These are phyloP conservation scores for Lycorma delicatula DNA, from an alignment of 1,140 invertebrate genomes.

Conservation along the genomic window DNA sequence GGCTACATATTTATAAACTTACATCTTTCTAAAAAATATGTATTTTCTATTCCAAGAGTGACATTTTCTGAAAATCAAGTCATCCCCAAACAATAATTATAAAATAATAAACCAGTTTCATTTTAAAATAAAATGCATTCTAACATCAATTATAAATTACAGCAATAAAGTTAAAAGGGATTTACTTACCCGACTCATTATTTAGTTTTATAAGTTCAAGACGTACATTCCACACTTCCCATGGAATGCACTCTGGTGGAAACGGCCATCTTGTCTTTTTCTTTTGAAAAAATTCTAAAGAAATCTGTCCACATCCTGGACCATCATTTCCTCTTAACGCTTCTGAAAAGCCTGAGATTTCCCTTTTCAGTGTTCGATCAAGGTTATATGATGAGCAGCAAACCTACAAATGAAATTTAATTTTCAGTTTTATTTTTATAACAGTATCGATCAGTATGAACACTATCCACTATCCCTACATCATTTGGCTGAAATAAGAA, in stretches of 20 bases:
- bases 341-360: slow-evolving; percentile 80
- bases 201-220: slow-evolving; percentile 76
- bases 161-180: not conserved
- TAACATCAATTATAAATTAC: not conserved
- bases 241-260: slow-evolving; percentile 80
- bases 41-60: no score
- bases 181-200: slow-evolving; percentile 60
- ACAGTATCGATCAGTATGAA: no score
- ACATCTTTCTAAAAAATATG: no score
- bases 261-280: slow-evolving; percentile 84
- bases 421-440: no score
- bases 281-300: slow-evolving; percentile 90
- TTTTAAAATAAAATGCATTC: not conserved
- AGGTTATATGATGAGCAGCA: slow-evolving; percentile 79
- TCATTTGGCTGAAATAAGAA: no score
- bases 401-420: slow-evolving; percentile 47
- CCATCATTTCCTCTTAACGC: slow-evolving; percentile 66
- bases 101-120: not conserved
- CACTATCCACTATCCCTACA: no score
- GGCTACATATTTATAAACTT: no score
- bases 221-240: slow-evolving; percentile 95
- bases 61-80: no score
- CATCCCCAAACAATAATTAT: no score
- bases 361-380: slow-evolving; percentile 61
- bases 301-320: slow-evolving; percentile 72